Base-by-base conservation (phyloP, 2,888 invertebrate genomes). In the Dolichomitus sp. region DNA sequence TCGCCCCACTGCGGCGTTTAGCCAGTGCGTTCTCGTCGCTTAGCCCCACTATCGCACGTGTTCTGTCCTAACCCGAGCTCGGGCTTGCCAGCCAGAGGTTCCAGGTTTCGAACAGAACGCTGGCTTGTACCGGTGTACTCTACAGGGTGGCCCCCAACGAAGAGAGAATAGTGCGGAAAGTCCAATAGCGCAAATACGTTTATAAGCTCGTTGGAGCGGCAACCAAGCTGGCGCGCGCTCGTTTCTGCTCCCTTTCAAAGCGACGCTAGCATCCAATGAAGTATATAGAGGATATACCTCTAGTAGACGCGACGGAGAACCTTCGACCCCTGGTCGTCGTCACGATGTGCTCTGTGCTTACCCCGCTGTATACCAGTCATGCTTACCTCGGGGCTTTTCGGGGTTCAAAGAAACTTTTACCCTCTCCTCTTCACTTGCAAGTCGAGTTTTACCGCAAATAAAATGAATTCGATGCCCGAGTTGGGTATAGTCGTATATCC, bases 181-280 rank as follows among this genome's bases (percentile, higher is more conserved):
- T 88, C 88, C 90, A 90, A 89, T 89, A 88, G 87, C 89, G 87
- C 86, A 90, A 90, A 90, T 85, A 88, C 87, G 87, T 87, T 90
- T 88, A 89, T 88, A 85, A 87, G 87, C 87, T 85, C 86, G 86
- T 83, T 86, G 80, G 83, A 82, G 84, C 81, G 79, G 78, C 85
- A 86, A 86, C 84, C 85, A 84, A 78, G 85, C 77, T 78, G 48
- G 63, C 37, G 68, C 59, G 52, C 76, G 37, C 23, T 61, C 52
- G 75, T 65, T n/a, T 61, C 61, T 17, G 59, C 19, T 73, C 54
- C 73, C 69, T 85, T 81, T 83, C 84, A 85, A 85, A 84, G 84
- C 80, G 69, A 40, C 63, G 78, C 69, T 69, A 66, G 52, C 72
- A 80, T 50, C 65, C 78, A 65, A 68, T 52, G 19, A 33, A 48